Evolutionary conservation across 2,113 vertebrate genomes (phyloP), one percentile per base, ranked within the genome.

Genomic region (Prietella phreatophila): DNA sequence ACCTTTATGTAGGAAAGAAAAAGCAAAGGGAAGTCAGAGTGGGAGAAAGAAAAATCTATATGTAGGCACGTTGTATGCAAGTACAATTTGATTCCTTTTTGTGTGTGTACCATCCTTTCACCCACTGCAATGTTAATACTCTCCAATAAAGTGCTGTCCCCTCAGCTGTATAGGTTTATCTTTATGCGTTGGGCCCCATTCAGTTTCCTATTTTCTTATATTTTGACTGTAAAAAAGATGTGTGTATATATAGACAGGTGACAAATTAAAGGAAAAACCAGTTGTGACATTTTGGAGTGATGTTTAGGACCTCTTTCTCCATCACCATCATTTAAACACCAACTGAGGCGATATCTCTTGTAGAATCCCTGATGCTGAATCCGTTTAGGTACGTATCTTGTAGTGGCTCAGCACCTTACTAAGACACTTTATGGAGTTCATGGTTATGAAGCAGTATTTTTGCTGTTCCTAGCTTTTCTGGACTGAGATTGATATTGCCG

Each of bases 31-130:
- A 56, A 56, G 7, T 53, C 78, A 80, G 50, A 39, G 39, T 67
- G 3, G 33, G 7, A 53, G 61, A 69, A 30, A 67, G 82, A 69
- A 93, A 53, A 93, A 93, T 92, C 92, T 58, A 36, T 71, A 53
- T 58, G 86, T 58, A 80, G 55, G 76, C 47, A 79, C 50, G 55
- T 55, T 79, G 76, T 78, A 14, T 78, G 42, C 76, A 79, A 11
- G 0, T 30, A 80, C 50, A 56, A 56, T 80, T 80, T 33, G n/a
- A 80, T 80, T 80, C 33, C 10, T 53, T 56, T 80, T 20, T 56
- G 58, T 86, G 69, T 75, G 67, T 75, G 58, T 53, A 53, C 47
- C 47, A 55, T 79, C 78, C 58, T 58, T 39, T 36, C 33, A 22
- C 19, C 19, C 3, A 36, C 55, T 60, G 55, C 55, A 14, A 7